A percentile compares a stretch with the other conserved stretches of the same genome.
These are phyloP conservation scores for Stigmatopora argus DNA, from an alignment of 2,113 vertebrate genomes.

Conservation along the genomic window DNA sequence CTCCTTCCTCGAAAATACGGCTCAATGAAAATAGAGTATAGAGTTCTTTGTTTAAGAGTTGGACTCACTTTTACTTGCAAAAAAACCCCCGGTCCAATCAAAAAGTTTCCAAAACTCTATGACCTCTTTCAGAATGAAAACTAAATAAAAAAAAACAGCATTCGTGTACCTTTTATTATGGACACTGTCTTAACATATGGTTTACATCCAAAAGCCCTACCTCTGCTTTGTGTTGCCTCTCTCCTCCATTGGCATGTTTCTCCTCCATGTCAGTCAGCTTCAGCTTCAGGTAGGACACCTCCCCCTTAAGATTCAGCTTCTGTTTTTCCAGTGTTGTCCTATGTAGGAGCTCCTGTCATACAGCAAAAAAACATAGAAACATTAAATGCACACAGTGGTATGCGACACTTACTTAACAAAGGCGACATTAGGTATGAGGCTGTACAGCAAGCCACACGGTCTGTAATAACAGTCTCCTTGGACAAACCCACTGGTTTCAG, in stretches of 20 bases:
- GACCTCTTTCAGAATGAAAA: slow-evolving; percentile 3
- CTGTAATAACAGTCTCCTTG: slow-evolving; percentile 51
- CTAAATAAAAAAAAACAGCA: slow-evolving; percentile 2
- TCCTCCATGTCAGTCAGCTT: slow-evolving; percentile 91
- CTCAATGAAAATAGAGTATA: slow-evolving; percentile 1
- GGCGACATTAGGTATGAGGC: slow-evolving; percentile 37
- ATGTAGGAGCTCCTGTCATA: slow-evolving; percentile 84
- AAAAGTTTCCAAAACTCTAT: slow-evolving; percentile 3
- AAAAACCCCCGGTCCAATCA: background rate
- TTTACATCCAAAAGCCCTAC: slow-evolving; percentile 56
- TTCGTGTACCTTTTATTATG: background rate
- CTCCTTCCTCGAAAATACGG: slow-evolving; percentile 12
- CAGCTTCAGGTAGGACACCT: slow-evolving; percentile 91
- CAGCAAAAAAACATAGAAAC: slow-evolving; percentile 18
- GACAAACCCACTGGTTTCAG: slow-evolving; percentile 64
- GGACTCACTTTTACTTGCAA: background rate
- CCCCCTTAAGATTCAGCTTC: slow-evolving; percentile 88
- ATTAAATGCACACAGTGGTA: slow-evolving; percentile 1
- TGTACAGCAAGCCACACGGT: slow-evolving; percentile 29
- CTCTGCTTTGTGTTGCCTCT: slow-evolving; percentile 93
- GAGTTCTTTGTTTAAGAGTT: background rate
- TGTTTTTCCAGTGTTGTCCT: slow-evolving; percentile 87
- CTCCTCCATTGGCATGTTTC: slow-evolving; percentile 79
- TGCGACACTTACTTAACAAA: slow-evolving; percentile 40
- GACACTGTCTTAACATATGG: background rate